Evolutionary conservation across 2,113 vertebrate genomes (phyloP).

Genomic region (Passer domesticus): DNA sequence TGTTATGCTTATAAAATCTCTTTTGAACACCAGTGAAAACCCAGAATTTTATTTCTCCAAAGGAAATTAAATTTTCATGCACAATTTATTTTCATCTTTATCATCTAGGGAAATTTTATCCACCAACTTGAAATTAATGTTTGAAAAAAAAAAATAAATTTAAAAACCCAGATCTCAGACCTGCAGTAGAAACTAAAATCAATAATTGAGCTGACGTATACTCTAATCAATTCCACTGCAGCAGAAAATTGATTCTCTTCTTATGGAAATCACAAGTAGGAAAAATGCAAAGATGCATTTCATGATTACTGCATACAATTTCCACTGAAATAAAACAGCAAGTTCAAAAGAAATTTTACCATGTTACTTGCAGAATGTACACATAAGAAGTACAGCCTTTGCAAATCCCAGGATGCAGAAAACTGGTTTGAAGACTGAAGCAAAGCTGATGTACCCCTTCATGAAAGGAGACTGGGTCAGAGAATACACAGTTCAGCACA

Average conservation of each 20-base stretch:
- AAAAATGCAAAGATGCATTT: background rate
- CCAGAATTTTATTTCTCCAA: background rate
- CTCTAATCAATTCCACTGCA: background rate
- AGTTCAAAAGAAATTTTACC: background rate
- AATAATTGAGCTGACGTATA: background rate
- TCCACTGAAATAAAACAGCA: background rate
- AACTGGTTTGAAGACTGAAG: background rate
- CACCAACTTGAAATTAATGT: background rate
- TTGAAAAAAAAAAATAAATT: background rate
- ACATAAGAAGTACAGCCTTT: background rate
- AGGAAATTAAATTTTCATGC: background rate
- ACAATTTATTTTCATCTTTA: background rate
- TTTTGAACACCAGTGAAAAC: background rate
- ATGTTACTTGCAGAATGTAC: background rate
- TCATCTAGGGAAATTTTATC: background rate
- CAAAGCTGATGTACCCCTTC: background rate
- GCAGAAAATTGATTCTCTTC: background rate
- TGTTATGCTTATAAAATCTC: background rate
- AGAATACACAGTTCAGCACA: background rate
- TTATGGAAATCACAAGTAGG: background rate
- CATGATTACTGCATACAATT: fast-evolving
- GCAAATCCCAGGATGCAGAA: background rate
- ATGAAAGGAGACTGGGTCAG: background rate
- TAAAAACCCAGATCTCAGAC: background rate
- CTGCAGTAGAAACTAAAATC: background rate